Base-by-base conservation (phyloP, 2,797 vertebrate genomes). In the Cossypha heuglini region DNA sequence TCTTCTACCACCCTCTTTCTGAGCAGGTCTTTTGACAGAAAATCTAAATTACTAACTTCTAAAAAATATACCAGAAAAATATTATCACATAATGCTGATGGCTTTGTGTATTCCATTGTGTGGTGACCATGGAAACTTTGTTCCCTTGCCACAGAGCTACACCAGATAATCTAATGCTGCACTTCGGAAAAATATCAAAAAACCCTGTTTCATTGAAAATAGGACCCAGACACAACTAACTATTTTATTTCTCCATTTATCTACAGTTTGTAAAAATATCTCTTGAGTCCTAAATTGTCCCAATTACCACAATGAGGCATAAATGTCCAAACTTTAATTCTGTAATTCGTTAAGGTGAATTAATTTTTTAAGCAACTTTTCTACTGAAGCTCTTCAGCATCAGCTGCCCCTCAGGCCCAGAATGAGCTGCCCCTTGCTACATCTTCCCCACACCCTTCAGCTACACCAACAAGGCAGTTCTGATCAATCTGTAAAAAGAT, bases 11-110 rank as follows among this genome's bases (percentile, higher is more conserved):
- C 83, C 15, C 72, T 89, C 75, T 67, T 40, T 58, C 66, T 55
- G 31, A 51, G 71, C 45, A 59, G 73, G 48, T 94, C 66, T 90
- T 82, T 76, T 69, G 45, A 76, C 76, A 80, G 84, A 88, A 84
- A 89, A 96, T 86, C 84, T 68, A 75, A 97, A 93, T 37, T 73
- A 92, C 64, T 83, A 68, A 89, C 92, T 91, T 95, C 28, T 45
- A 48, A 91, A 75, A 82, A 86, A 66, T 63, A 88, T 73, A 88
- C 81, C 55, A 92, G 86, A 62, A 95, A 95, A 82, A 57, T 62
- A 93, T 73, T 33, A 86, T 71, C 78, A 75, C 71, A 51, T 58
- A 91, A 91, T 61, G 64, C 46, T 68, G 86, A 92, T 84, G 62
- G 83, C 59, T 76, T 62, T 72, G 35, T 38, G 46, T 63, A 51